Evolutionary conservation across 2,888 invertebrate genomes (phyloP), one percentile per base, ranked within the genome.

Genomic region (Ochropacha duplaris): DNA sequence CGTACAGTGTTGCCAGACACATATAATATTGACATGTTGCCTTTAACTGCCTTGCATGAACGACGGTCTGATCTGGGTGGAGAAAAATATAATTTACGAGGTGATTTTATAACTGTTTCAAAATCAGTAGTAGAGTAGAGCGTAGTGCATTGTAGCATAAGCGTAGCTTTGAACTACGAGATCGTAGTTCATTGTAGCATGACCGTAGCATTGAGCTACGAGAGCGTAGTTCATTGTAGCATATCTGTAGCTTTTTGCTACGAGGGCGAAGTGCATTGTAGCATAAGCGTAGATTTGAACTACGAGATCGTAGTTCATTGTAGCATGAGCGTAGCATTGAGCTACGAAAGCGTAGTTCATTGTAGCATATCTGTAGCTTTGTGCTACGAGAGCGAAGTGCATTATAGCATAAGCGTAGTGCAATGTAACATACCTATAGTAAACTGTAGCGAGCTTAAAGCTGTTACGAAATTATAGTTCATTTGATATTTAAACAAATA

Each of bases 1-100:
- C 94, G 89, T 14, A 96, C 93, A 28, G 94, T 92, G 77, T 94
- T 93, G 16, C 92, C 92, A 0, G 92, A 87, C 22, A 93, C 85
- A 77, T 94, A 95, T 1, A 95, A 69, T 0, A 95, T 70, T 0
- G 93, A 87, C 83, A 94, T 88, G 14, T 91, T 87, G 6, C 93
- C 90, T 56, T 94, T 93, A 0, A 90, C 78, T 1, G 95, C 95
- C 81, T 96, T 96, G 83, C 96, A 96, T 0, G 95, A 94, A 16
- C 89, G 91, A 52, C 93, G 94, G 76, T 96, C 95, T 0, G 90
- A 74, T 55, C 94, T 94, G 69, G 14, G 5, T 31, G 19, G 1
- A 34, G 52, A 51, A 54, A 22, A 26, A 2, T 19, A 5, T 4
- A 31, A 8, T 31, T 9, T 9, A 31, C 31, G 11, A 31, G n/a